These are phyloP conservation scores for Spinibarbus caldwelli DNA, from an alignment of 2,797 vertebrate genomes.

Conservation along the genomic window DNA sequence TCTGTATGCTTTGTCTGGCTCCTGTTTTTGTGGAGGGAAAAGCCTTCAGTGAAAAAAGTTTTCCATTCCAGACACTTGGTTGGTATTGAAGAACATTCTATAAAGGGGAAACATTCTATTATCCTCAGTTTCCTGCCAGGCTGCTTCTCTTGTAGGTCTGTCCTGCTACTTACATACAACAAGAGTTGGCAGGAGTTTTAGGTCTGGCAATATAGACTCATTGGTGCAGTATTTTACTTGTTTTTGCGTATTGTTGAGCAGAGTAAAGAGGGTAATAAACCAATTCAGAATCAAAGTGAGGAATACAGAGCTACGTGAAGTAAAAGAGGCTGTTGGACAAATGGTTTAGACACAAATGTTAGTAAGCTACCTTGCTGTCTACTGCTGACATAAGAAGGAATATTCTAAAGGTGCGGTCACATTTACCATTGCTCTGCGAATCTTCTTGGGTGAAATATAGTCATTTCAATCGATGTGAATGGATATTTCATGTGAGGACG, in stretches of 20 bases:
- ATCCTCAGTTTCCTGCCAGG: slow-evolving; percentile 67
- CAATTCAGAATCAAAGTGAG: neutral
- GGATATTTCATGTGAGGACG: neutral
- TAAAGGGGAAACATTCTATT: slow-evolving; percentile 71
- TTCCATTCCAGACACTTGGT: slow-evolving; percentile 62
- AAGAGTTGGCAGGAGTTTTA: slow-evolving; percentile 14
- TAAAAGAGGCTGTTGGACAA: neutral
- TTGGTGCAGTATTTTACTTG: neutral
- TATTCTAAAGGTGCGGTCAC: neutral
- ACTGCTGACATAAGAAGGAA: neutral
- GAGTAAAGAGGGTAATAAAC: neutral
- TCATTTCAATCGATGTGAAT: neutral
- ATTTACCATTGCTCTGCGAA: neutral
- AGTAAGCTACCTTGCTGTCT: neutral
- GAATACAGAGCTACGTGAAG: neutral
- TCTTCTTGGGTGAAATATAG: neutral
- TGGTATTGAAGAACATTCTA: slow-evolving; percentile 61
- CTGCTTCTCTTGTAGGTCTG: slow-evolving; percentile 44
- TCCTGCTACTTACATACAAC: slow-evolving; percentile 63
- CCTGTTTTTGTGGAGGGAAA: slow-evolving; percentile 53
- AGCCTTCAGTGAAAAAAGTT: slow-evolving; percentile 60
- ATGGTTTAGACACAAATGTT: neutral
- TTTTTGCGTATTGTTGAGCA: neutral
- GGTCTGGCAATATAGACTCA: neutral
- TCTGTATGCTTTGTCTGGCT: slow-evolving; percentile 18